phyloP scores from a whole-genome alignment of 2,888 invertebrate species.

The Pheosia tremula region DNA sequence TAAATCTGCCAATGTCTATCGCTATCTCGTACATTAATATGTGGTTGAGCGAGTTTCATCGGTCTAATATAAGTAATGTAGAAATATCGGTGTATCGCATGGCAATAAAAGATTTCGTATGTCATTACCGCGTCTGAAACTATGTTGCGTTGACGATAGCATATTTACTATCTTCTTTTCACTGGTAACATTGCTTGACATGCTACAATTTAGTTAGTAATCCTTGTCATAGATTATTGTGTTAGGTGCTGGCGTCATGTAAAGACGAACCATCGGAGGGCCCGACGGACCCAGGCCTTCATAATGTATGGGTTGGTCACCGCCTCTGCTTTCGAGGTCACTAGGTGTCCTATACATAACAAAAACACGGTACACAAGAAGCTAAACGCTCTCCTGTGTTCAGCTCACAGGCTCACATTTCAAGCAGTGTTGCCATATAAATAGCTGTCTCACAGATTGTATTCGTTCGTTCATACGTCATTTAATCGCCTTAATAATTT shows the following conservation, averaged over 20 bases:
- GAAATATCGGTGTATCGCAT: conserved; percentile 59
- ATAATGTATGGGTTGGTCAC: no score
- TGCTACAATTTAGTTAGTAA: not conserved
- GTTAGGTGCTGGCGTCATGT: no score
- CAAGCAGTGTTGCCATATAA: not conserved
- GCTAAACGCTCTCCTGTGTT: no score
- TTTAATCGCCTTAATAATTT: conserved; percentile 44
- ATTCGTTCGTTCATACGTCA: conserved; percentile 39
- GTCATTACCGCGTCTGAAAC: conserved; percentile 25
- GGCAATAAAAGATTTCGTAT: conserved; percentile 57
- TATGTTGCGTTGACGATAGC: conserved; percentile 17
- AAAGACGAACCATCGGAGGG: no score
- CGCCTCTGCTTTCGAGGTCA: no score
- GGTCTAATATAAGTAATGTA: conserved; percentile 28
- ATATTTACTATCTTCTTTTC: conserved; percentile 14
- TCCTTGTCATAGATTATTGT: no score
- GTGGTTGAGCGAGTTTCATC: conserved; percentile 20
- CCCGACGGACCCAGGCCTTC: no score
- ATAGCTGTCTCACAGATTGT: conserved; percentile 2
- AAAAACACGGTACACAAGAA: no score
- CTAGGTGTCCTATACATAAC: no score
- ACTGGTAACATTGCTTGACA: conserved; percentile 6
- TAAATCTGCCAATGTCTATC: not conserved
- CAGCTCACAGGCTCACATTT: no score
- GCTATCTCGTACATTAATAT: not conserved